These are phyloP conservation scores for Parotocinclus haroldoi DNA, from an alignment of 2,797 vertebrate genomes.

Conservation along the genomic window DNA sequence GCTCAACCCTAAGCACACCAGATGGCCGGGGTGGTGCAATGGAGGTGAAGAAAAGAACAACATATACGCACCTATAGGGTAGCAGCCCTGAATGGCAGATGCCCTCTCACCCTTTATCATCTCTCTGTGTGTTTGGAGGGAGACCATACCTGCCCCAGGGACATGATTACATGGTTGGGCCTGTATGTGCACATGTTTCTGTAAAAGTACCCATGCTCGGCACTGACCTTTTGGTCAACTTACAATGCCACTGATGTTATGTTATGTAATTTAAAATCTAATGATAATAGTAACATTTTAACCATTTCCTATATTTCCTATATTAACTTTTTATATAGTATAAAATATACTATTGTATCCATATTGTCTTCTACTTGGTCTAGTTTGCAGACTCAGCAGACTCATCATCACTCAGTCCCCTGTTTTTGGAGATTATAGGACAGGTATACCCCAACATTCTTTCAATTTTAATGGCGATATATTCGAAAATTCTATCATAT, in stretches of 20 bases:
- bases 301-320: too few relatives aligned
- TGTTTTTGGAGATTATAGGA: too few relatives aligned
- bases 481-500: neutral
- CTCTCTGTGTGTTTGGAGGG: constrained; percentile 43
- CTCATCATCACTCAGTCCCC: too few relatives aligned
- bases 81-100: constrained; percentile 32
- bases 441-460: too few relatives aligned
- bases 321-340: too few relatives aligned
- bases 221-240: neutral
- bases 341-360: too few relatives aligned
- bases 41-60: constrained; percentile 50
- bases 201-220: constrained; percentile 37
- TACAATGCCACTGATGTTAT: neutral
- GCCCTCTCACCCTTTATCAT: constrained; percentile 44
- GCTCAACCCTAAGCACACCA: constrained; percentile 46
- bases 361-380: too few relatives aligned
- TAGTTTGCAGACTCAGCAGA: too few relatives aligned
- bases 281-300: too few relatives aligned
- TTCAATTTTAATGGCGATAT: too few relatives aligned
- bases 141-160: constrained; percentile 31
- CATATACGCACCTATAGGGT: constrained; percentile 45
- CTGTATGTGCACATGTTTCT: neutral
- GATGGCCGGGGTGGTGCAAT: constrained; percentile 54
- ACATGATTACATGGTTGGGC: constrained; percentile 12
- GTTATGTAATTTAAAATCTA: neutral